A percentile compares a stretch with the other conserved stretches of the same genome.
Conservation (phyloP, 2,888 invertebrate species). For the Dendrolimus houi region DNA sequence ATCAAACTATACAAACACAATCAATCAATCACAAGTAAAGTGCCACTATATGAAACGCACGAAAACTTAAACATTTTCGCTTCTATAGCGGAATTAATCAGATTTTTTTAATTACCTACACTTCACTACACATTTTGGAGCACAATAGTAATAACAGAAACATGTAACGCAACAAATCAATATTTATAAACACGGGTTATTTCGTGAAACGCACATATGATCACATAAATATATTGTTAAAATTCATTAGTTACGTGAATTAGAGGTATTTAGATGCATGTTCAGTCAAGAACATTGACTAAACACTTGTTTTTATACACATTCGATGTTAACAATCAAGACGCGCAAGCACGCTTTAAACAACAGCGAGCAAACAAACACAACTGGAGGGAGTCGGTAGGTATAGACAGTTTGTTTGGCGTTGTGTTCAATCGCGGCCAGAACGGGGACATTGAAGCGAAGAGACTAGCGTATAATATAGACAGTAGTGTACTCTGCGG, state of each 20-base stretch:
- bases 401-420: slow-evolving; percentile 35
- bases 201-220: slow-evolving; percentile 17
- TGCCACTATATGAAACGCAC: slow-evolving; percentile 40
- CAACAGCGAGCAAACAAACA: slow-evolving; percentile 27
- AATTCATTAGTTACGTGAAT: slow-evolving; percentile 7
- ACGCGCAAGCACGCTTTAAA: slow-evolving; percentile 22
- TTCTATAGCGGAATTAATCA: slow-evolving; percentile 18
- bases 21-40: slow-evolving; percentile 37
- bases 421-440: slow-evolving; percentile 1
- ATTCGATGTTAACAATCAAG: slow-evolving; percentile 27
- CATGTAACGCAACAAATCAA: slow-evolving; percentile 62
- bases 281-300: slow-evolving; percentile 37
- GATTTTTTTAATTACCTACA: slow-evolving; percentile 44
- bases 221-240: slow-evolving; percentile 18
- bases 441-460: too few species aligned
- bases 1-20: slow-evolving; percentile 38
- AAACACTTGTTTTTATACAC: slow-evolving; percentile 48
- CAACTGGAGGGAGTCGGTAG: slow-evolving; percentile 25
- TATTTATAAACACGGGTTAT: slow-evolving; percentile 62
- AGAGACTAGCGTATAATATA: too few species aligned
- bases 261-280: slow-evolving; percentile 14
- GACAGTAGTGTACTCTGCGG: too few species aligned
- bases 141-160: slow-evolving; percentile 26
- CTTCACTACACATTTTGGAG: slow-evolving; percentile 46
- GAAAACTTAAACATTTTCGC: slow-evolving; percentile 60